A percentile compares a stretch with the other conserved stretches of the same genome.
Conservation (phyloP, 2,113 vertebrate species). For the Sigmodon hispidus region DNA sequence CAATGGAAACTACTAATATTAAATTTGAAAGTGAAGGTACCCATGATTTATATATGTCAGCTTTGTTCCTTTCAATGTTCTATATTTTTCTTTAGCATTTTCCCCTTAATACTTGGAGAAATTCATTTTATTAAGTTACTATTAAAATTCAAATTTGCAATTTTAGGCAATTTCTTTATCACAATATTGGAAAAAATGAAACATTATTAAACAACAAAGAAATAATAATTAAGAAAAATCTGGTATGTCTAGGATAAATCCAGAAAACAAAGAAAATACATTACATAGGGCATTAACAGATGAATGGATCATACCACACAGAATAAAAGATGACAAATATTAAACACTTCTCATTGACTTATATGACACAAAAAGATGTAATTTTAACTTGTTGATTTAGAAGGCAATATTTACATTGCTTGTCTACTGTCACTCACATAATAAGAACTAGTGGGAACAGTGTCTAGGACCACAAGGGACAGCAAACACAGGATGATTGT, state of each 20-base stretch:
- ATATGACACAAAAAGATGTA: neutral
- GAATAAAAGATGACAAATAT: neutral
- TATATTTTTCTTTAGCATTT: neutral
- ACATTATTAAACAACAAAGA: neutral
- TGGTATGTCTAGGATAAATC: neutral
- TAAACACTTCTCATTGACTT: neutral
- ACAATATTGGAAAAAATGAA: neutral
- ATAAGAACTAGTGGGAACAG: neutral
- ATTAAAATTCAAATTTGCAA: neutral
- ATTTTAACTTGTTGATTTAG: neutral
- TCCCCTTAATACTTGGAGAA: neutral
- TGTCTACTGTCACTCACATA: neutral
- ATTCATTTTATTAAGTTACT: neutral
- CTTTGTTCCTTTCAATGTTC: neutral
- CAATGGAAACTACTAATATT: neutral
- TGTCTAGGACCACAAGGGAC: neutral
- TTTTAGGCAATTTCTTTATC: neutral
- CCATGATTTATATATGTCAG: neutral
- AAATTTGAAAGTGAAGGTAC: conserved; percentile 32
- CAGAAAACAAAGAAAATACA: neutral
- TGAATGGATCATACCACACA: neutral
- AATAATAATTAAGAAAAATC: neutral
- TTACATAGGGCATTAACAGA: neutral
- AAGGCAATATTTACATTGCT: neutral
- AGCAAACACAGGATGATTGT: neutral